Evolutionary conservation across 2,797 vertebrate species (phyloP), one percentile per base, ranked within the genome.

Genomic region (Mormyrops attenuatus): DNA sequence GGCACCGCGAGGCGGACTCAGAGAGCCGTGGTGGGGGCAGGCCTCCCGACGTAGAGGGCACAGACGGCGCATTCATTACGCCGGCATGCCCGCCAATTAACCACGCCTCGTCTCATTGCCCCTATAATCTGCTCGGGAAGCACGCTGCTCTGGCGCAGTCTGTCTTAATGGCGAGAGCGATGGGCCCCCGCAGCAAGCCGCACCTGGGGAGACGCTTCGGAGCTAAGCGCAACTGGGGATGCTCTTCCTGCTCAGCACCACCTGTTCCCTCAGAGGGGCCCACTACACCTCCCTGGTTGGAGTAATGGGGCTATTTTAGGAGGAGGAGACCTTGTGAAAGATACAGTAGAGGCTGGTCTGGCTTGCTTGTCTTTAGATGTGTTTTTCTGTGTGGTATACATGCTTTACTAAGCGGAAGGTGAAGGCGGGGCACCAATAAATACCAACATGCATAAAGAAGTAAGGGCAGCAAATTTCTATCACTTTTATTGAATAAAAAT

Each of bases 11-110:
- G 89, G 84, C 30, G 4, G 84, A 88, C 60, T 44, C 87, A 66
- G 87, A 88, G 34, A 88, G 87, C 60, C n/a, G 17, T n/a, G 49
- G n/a, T 41, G 85, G 47, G 77, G 44, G 44, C 47, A 26, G 47
- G 88, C 66, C 88, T 89, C 88, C 90, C 49, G 84, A 89, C 87
- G 84, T 60, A 86, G 87, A 63, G 90, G 87, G 84, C 88, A 82
- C 89, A 90, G 89, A 89, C 89, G 89, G 82, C 60, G 60, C 89
- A 91, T 91, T 90, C 90, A 91, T 90, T 91, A 91, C 30, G 69
- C 84, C 88, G 15, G 69, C 69, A 73, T 88, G 89, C 90, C 84
- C 60, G 63, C 90, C 89, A 91, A 91, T 91, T 91, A 91, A 90
- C 89, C 85, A 89, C 44, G 88, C 87, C 63, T 87, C 89, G 89